phyloP scores from a whole-genome alignment of 2,888 invertebrate species.

The Allolobophora icterica region DNA sequence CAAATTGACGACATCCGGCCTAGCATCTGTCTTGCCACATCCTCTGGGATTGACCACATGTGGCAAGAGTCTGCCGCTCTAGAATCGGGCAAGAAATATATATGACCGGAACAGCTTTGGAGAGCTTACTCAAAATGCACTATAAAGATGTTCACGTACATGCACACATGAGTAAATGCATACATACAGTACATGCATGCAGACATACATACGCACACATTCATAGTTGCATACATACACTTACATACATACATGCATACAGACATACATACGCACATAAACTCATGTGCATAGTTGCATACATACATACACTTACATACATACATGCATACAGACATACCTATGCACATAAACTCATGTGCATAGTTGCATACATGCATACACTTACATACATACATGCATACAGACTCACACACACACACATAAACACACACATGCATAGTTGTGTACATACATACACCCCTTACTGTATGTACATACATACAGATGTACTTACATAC shows the following conservation, averaged over 20 bases:
- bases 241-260: not conserved
- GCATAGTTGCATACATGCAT: too few relatives aligned
- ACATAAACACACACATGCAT: too few relatives aligned
- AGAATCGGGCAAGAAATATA: not conserved
- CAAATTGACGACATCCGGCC: not conserved
- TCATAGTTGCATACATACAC: not conserved
- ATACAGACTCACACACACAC: too few relatives aligned
- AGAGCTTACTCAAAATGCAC: too few relatives aligned
- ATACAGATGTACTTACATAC: too few relatives aligned
- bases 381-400: too few relatives aligned
- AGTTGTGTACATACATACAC: too few relatives aligned
- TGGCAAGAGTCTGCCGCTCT: not conserved
- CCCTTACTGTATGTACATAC: too few relatives aligned
- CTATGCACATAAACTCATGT: too few relatives aligned
- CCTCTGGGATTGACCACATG: not conserved
- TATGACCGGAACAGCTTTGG: too few relatives aligned
- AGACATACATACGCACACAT: not conserved
- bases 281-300: not conserved
- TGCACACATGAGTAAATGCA: not conserved
- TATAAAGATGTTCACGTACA: not conserved
- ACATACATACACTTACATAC: not conserved
- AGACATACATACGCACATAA: not conserved
- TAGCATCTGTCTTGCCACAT: conserved; percentile 17
- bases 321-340: not conserved
- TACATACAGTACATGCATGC: not conserved